Evolutionary conservation across 2,113 vertebrate genomes (phyloP), one percentile per base, ranked within the genome.

Genomic region (Channa argus): DNA sequence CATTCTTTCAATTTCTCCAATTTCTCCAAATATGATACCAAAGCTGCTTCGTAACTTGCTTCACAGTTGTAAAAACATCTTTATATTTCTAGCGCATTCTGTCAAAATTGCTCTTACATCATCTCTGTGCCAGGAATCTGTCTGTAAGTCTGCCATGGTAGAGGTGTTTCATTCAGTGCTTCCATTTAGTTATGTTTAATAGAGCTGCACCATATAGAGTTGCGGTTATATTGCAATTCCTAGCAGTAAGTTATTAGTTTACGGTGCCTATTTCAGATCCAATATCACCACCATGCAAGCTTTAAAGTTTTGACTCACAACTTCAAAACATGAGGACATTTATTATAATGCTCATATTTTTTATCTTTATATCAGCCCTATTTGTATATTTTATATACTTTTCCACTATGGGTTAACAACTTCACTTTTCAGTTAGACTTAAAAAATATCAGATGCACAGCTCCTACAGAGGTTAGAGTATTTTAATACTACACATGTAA

Each of bases 111-210:
- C 43, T 34, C 24, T 8, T 13, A 12, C 14, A 6, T 15, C 34
- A 5, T 43, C 46, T 71, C 13, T 50, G 39, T 12, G 4, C 34
- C 47, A 34, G 9, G 54, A 70, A 61, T 70, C 54, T 49, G 33
- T 13, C 38, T 41, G 4, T 51, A 47, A 15, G n/a, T 15, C 5
- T 5, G 15, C 24, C 52, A 6, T 34, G 4, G 3, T 59, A 0
- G 46, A 54, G 38, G 62, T 62, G 24, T 74, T 66, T 53, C 2
- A 15, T 52, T 71, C 5, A 49, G 50, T 47, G 24, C 8, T 43
- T 72, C 55, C 50, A 15, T 67, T 36, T 9, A n/a, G n/a, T 44
- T 68, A 10, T 1, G 2, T 50, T 50, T 62, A 63, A 46, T 39
- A 15, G 8, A 71, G 55, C 8, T 61, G 51, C 50, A 66, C n/a